These are phyloP conservation scores for Hippocampus barbouri DNA, from an alignment of 2,113 vertebrate genomes.

Conservation along the genomic window DNA sequence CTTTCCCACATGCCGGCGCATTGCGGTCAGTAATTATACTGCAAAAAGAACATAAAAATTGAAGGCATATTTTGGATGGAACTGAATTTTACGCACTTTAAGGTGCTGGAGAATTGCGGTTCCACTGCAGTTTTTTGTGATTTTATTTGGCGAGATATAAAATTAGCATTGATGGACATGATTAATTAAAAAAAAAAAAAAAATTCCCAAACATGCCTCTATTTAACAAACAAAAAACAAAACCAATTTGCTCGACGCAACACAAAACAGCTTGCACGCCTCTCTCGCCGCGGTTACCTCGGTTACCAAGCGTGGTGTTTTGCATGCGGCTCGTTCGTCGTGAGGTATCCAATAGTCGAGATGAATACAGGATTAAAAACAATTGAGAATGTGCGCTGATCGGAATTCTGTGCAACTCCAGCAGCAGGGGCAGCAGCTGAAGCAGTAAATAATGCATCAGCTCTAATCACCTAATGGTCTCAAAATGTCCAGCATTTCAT, in stretches of 20 bases:
- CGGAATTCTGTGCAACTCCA: conserved; percentile 33
- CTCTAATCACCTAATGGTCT: conserved; percentile 72
- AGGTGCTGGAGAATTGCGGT: too few relatives aligned
- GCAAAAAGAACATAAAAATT: too few relatives aligned
- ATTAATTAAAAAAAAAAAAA: too few relatives aligned
- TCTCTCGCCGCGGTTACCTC: neutral
- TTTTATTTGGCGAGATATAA: neutral
- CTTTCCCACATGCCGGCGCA: too few relatives aligned
- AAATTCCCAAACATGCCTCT: neutral
- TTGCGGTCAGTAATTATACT: too few relatives aligned
- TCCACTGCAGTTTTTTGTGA: too few relatives aligned
- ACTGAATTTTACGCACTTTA: too few relatives aligned
- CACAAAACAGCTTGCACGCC: conserved; percentile 14
- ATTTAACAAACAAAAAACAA: conserved; percentile 16
- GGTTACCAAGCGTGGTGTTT: neutral
- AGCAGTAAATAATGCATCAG: conserved; percentile 72
- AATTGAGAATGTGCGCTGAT: conserved; percentile 33
- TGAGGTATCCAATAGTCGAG: conserved; percentile 26
- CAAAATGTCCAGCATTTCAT: conserved; percentile 68
- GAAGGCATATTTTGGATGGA: too few relatives aligned
- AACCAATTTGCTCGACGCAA: conserved; percentile 13
- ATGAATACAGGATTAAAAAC: conserved; percentile 39
- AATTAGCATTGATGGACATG: conserved; percentile 1
- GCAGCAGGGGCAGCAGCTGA: conserved; percentile 50
- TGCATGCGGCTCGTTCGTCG: conserved; percentile 14